Percentiles rank a stretch among this genome's conserved stretches.
Conservation (phyloP, 1,140 invertebrate genomes). For the Brachionus calyciflorus region DNA sequence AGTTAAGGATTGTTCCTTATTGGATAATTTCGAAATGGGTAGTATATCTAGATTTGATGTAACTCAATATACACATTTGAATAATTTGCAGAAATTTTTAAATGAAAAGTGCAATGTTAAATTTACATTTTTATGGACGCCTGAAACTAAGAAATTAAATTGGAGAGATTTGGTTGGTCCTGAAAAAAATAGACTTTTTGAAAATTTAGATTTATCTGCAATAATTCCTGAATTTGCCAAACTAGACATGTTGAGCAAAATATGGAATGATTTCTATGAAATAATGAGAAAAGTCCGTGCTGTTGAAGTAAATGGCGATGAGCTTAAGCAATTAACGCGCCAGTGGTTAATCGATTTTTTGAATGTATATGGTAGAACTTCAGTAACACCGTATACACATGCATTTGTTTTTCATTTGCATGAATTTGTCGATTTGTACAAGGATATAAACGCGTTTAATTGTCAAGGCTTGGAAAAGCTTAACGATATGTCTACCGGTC, state of each 20-base stretch:
- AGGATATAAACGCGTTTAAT: slow-evolving; percentile 45
- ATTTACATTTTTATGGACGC: slow-evolving; percentile 4
- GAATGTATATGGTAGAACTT: neutral
- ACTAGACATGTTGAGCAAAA: neutral
- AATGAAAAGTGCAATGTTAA: slow-evolving; percentile 9
- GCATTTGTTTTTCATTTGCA: slow-evolving; percentile 23
- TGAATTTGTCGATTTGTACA: slow-evolving; percentile 36
- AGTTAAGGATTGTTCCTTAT: slow-evolving; percentile 10
- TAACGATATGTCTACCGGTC: slow-evolving; percentile 30
- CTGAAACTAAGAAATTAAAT: slow-evolving; percentile 29
- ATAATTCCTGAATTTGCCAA: neutral
- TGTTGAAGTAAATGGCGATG: neutral
- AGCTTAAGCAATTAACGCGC: neutral
- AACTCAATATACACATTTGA: neutral
- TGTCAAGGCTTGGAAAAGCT: slow-evolving; percentile 44
- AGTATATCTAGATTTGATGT: slow-evolving; percentile 23
- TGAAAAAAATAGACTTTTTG: slow-evolving; percentile 12
- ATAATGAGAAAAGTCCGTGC: neutral
- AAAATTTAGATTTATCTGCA: neutral
- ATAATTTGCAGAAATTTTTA: neutral
- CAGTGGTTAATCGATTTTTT: neutral
- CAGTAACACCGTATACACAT: slow-evolving; percentile 36
- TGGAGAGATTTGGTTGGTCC: slow-evolving; percentile 40
- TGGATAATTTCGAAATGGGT: slow-evolving; percentile 22
- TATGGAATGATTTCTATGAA: slow-evolving; percentile 31